phyloP scores from a whole-genome alignment of 2,113 vertebrate species.

The Buteo buteo region DNA sequence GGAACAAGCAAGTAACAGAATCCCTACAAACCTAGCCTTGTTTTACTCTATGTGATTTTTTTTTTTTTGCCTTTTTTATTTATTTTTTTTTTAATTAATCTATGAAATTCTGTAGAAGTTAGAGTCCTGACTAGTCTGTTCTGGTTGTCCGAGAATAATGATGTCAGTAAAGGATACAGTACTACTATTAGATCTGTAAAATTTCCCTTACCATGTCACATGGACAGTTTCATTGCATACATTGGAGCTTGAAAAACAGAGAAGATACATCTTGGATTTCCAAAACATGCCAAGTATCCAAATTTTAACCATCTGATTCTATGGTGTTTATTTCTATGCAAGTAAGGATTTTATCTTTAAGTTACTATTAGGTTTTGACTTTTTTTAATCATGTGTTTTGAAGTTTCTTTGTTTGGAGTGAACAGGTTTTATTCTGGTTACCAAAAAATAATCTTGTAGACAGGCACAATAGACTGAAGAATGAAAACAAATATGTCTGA shows the following conservation, averaged over 20 bases:
- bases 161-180: not conserved
- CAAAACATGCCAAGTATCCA: not conserved
- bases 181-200: not conserved
- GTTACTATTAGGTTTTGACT: not conserved
- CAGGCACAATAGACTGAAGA: not conserved
- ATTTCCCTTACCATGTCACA: not conserved
- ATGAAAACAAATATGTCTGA: not conserved
- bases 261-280: not conserved
- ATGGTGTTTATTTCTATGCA: not conserved
- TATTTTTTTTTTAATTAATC: not conserved
- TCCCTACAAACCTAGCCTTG: not conserved
- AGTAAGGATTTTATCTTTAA: not conserved
- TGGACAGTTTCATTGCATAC: not conserved
- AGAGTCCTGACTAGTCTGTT: not conserved
- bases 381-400: not conserved
- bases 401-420: not conserved
- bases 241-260: not conserved
- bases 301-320: not conserved
- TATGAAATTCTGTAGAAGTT: not conserved
- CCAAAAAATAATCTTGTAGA: not conserved
- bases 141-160: not conserved
- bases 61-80: not conserved
- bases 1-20: not conserved
- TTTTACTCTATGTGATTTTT: rapidly evolving
- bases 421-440: not conserved